These are phyloP conservation scores for Alviniconcha marisindica DNA, from an alignment of 1,140 invertebrate genomes.

Conservation along the genomic window DNA sequence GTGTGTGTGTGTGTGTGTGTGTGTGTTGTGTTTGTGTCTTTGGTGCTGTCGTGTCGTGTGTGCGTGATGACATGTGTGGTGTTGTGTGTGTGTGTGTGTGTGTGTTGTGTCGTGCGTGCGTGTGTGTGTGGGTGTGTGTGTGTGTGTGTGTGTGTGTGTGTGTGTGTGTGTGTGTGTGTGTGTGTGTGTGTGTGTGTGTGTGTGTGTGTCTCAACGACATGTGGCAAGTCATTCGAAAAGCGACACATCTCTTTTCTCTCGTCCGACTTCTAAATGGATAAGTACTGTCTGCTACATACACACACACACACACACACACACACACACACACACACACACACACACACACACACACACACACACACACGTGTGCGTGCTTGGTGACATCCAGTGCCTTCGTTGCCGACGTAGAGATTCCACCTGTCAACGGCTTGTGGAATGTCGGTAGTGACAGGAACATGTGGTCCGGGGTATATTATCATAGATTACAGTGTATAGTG, in stretches of 20 bases:
- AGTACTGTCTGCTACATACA: neutral
- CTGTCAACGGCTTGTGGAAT: neutral
- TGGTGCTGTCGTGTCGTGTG: too few relatives aligned
- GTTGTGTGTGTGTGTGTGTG: too few relatives aligned
- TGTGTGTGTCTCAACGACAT: neutral
- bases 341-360: neutral
- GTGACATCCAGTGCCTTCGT: neutral
- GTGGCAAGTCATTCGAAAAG: neutral
- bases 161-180: neutral
- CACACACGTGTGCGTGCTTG: neutral
- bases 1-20: too few relatives aligned
- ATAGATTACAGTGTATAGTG: neutral
- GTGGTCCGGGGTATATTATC: neutral
- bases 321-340: neutral
- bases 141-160: neutral
- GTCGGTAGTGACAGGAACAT: too few relatives aligned
- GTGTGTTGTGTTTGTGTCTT: too few relatives aligned
- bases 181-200: neutral
- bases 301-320: slow-evolving; percentile 17
- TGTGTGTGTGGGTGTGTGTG: too few relatives aligned
- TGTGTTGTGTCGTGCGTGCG: too few relatives aligned
- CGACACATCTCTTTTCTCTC: neutral
- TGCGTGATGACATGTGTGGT: too few relatives aligned
- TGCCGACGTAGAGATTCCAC: neutral
- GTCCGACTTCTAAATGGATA: neutral